Evolutionary conservation across 1,140 invertebrate genomes (phyloP).

Genomic region (Ceratina japonica): DNA sequence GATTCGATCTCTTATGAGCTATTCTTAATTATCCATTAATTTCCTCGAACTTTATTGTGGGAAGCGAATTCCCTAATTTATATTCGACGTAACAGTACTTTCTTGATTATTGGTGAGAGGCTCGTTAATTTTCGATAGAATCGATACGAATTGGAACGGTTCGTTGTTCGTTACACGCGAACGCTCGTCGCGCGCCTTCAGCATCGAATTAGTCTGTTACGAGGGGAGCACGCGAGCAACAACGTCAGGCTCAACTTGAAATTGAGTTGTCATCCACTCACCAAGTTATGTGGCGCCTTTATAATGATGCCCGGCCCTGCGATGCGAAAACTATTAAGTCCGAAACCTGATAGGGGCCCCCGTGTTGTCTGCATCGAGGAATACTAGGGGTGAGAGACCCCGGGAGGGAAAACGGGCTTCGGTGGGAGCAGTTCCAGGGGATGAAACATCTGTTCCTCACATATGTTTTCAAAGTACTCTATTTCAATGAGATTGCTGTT

Average conservation of each 20-base stretch:
- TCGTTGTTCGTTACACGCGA: neutral
- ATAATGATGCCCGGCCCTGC: slow-evolving; percentile 67
- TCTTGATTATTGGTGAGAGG: too few relatives aligned
- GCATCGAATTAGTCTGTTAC: slow-evolving; percentile 56
- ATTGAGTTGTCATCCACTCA: slow-evolving; percentile 79
- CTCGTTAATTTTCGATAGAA: too few relatives aligned
- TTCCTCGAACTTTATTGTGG: too few relatives aligned
- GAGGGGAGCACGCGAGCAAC: slow-evolving; percentile 75
- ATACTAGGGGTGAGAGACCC: slow-evolving; percentile 10
- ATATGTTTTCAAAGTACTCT: too few relatives aligned
- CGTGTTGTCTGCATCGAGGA: slow-evolving; percentile 14
- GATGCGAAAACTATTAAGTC: slow-evolving; percentile 74
- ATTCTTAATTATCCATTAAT: too few relatives aligned
- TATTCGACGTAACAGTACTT: too few relatives aligned
- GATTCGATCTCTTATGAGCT: neutral
- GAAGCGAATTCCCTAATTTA: too few relatives aligned
- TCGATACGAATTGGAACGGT: too few relatives aligned
- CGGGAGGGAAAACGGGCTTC: neutral
- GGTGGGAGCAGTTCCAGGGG: neutral
- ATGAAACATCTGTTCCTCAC: slow-evolving; percentile 4
- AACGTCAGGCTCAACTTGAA: slow-evolving; percentile 77
- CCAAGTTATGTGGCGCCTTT: slow-evolving; percentile 74
- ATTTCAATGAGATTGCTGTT: too few relatives aligned
- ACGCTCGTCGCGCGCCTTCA: neutral
- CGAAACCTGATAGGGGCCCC: slow-evolving; percentile 54